These are phyloP conservation scores for Cyprinodon tularosa DNA, from an alignment of 2,113 vertebrate genomes.

Conservation along the genomic window DNA sequence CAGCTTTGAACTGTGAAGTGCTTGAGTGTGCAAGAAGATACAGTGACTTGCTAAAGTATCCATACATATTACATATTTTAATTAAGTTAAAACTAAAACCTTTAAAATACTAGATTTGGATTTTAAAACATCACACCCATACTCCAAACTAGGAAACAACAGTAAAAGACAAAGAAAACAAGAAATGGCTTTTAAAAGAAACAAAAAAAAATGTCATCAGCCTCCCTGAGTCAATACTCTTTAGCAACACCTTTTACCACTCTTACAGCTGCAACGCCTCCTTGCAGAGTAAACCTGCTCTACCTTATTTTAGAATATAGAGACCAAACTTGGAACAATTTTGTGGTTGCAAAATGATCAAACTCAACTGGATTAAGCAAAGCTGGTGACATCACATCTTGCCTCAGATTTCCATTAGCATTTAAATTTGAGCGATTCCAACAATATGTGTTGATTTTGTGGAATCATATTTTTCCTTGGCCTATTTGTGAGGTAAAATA, in stretches of 20 bases:
- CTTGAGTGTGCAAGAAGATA: background rate
- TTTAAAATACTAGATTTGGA: no score
- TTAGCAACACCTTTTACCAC: background rate
- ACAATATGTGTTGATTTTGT: no score
- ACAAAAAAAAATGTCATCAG: no score
- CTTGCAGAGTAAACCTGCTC: background rate
- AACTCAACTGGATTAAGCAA: background rate
- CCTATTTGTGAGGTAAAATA: no score
- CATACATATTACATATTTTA: background rate
- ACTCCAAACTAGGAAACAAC: no score
- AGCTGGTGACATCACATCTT: background rate
- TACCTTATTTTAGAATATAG: no score
- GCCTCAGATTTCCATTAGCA: background rate
- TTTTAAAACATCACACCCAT: no score
- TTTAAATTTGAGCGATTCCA: background rate
- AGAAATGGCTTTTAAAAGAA: no score
- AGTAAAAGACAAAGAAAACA: no score
- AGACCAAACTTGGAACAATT: no score
- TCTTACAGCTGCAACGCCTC: background rate
- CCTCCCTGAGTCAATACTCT: background rate
- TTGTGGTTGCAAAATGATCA: background rate
- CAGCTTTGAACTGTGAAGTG: background rate
- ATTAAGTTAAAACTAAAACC: background rate
- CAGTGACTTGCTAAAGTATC: background rate
- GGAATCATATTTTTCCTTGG: no score